Base-by-base conservation (phyloP, 2,888 invertebrate genomes). In the Archips crataeganus region DNA sequence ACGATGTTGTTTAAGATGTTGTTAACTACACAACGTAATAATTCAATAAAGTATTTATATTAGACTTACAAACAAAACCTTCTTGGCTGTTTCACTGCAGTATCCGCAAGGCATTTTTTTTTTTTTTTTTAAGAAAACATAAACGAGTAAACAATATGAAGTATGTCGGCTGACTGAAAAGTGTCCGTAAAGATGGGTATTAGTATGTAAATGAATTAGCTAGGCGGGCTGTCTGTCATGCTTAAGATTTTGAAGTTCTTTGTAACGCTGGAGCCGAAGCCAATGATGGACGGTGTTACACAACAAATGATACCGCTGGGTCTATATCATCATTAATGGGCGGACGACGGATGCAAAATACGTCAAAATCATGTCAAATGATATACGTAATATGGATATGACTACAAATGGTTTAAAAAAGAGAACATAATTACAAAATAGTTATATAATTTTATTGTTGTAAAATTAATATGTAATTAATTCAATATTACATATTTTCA, bases 71-170 rank as follows among this genome's bases (percentile, higher is more conserved):
- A 89, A 87, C 42, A 93, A 79, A 70, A 86, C 87, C 54, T 78
- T 85, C 76, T 89, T 94, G 0, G 91, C 82, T 3, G 89, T 92
- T 5, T 90, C 83, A 78, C 88, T 90, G 70, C 85, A 94, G 81
- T 93, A 94, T 77, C 94, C 94, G 83, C 94, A 94, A 54, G 94
- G 94, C 94, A 94, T 94, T 82, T 79, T n/a, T n/a, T n/a, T n/a
- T n/a, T n/a, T n/a, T n/a, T n/a, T n/a, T n/a, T 75, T 32, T 32
- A 62, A 9, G 11, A 13, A 68, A 62, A 74, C 61, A 54, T 10
- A 65, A 23, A 74, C 74, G 61, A 42, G 64, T 76, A 76, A 75
- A 74, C 49, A 80, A 77, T 49, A 70, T 70, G 61, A 75, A 69
- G 68, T 68, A 77, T 63, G 64, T 75, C 73, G 63, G 15, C 13